Conservation (phyloP, 2,888 invertebrate genomes). For the Palloptera scutellata region DNA sequence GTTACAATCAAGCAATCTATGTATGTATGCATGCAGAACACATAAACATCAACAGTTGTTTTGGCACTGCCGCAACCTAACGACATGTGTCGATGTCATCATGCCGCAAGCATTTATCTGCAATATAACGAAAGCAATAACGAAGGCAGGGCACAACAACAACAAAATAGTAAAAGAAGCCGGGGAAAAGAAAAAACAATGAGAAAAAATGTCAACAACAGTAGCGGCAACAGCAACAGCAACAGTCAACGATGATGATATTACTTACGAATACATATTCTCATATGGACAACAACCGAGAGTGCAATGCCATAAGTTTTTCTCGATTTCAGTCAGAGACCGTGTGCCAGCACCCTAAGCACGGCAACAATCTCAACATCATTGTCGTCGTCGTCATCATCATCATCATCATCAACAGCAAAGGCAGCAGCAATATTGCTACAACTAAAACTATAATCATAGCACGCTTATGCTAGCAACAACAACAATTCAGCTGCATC, state of each 20-base stretch:
- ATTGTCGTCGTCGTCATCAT: not conserved
- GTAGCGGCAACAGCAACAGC: conserved; percentile 5
- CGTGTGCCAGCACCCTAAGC: conserved; percentile 8
- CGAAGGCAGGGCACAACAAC: too few relatives aligned
- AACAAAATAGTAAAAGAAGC: not conserved
- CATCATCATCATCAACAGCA: not conserved
- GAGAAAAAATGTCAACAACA: too few relatives aligned
- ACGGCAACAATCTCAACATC: conserved; percentile 6
- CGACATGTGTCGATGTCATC: conserved; percentile 20
- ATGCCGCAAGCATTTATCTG: conserved; percentile 10
- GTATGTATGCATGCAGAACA: too few relatives aligned
- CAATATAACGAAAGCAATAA: not conserved
- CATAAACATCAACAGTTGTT: not conserved
- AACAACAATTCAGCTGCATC: not conserved
- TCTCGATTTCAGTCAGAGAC: not conserved
- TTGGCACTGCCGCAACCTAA: not conserved
- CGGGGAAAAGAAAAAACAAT: too few relatives aligned
- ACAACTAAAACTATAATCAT: not conserved
- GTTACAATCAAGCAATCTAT: too few relatives aligned
- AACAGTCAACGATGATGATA: not conserved
- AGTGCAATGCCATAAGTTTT: conserved; percentile 19
- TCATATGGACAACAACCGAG: not conserved
- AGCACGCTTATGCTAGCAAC: not conserved
- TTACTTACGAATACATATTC: too few relatives aligned
- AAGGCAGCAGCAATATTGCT: not conserved